A percentile compares a stretch with the other conserved stretches of the same genome.
Conservation (phyloP, 1,140 invertebrate genomes). For the Campodea augens region DNA sequence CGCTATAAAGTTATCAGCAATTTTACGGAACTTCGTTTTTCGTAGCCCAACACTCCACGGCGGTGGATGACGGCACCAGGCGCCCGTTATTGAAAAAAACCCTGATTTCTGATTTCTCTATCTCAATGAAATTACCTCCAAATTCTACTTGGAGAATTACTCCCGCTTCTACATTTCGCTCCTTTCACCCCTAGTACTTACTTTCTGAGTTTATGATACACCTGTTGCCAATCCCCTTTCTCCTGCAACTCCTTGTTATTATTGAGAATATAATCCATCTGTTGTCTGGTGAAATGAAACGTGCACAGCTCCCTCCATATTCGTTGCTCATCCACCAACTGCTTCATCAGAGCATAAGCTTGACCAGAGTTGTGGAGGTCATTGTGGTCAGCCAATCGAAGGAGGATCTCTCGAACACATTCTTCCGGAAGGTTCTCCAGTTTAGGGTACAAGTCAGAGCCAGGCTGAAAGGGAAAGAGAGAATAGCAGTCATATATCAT, state of each 20-base stretch:
- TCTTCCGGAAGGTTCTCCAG: constrained; percentile 83
- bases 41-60: too few species aligned
- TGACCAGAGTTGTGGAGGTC: constrained; percentile 57
- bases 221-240: constrained; percentile 42
- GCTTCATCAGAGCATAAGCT: constrained; percentile 51
- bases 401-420: constrained; percentile 73
- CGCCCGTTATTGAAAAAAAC: too few species aligned
- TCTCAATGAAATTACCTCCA: too few species aligned
- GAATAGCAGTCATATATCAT: constrained; percentile 11
- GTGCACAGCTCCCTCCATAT: constrained; percentile 79
- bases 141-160: too few species aligned
- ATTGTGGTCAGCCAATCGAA: constrained; percentile 74
- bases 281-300: constrained; percentile 78
- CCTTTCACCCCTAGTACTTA: constrained; percentile 24
- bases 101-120: too few species aligned
- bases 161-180: too few species aligned
- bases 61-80: too few species aligned
- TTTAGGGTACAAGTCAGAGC: constrained; percentile 59
- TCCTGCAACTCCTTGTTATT: constrained; percentile 19
- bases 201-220: constrained; percentile 53
- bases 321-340: constrained; percentile 65
- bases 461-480: constrained; percentile 37
- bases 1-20: too few species aligned
- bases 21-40: too few species aligned
- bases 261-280: constrained; percentile 48